Conservation (phyloP, 2,797 vertebrate genomes). For the Synaphobranchus kaupii region DNA sequence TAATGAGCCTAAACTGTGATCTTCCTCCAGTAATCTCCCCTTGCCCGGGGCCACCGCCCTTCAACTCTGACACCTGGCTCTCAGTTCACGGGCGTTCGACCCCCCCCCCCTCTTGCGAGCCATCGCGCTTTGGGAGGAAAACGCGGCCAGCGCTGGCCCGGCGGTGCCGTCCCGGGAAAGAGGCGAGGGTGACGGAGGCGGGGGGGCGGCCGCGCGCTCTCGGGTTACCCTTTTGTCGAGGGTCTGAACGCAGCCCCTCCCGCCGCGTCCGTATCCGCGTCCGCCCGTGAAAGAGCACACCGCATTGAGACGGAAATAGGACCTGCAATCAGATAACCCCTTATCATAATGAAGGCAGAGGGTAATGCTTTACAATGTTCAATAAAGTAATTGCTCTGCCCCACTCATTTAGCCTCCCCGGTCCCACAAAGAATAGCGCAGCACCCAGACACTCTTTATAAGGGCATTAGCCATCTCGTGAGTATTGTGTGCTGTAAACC, state of each 20-base stretch:
- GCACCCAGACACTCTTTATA: slow-evolving; percentile 62
- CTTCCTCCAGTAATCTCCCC: slow-evolving; percentile 32
- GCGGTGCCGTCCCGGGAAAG: too few species aligned
- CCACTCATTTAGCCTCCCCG: slow-evolving; percentile 51
- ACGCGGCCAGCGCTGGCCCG: too few species aligned
- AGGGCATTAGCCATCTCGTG: slow-evolving; percentile 46
- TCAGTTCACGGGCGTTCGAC: background rate
- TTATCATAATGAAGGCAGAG: slow-evolving; percentile 59
- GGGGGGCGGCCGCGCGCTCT: slow-evolving; percentile 11
- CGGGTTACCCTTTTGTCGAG: slow-evolving; percentile 29
- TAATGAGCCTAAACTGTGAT: slow-evolving; percentile 37
- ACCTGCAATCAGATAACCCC: slow-evolving; percentile 59
- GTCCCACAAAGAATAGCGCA: slow-evolving; percentile 47
- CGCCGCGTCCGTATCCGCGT: slow-evolving; percentile 9
- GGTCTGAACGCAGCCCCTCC: slow-evolving; percentile 47
- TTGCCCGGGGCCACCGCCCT: slow-evolving; percentile 42
- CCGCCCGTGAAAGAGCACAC: slow-evolving; percentile 15
- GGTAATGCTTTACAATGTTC: slow-evolving; percentile 64
- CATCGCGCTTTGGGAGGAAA: background rate
- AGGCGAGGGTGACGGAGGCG: background rate
- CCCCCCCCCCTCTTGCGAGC: background rate
- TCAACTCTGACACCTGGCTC: slow-evolving; percentile 42
- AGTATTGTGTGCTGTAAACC: slow-evolving; percentile 5
- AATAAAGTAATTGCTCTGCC: slow-evolving; percentile 61
- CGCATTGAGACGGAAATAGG: slow-evolving; percentile 32